These are phyloP conservation scores for Pangasius sanitwongsei DNA, from an alignment of 2,797 vertebrate species.

Conservation along the genomic window DNA sequence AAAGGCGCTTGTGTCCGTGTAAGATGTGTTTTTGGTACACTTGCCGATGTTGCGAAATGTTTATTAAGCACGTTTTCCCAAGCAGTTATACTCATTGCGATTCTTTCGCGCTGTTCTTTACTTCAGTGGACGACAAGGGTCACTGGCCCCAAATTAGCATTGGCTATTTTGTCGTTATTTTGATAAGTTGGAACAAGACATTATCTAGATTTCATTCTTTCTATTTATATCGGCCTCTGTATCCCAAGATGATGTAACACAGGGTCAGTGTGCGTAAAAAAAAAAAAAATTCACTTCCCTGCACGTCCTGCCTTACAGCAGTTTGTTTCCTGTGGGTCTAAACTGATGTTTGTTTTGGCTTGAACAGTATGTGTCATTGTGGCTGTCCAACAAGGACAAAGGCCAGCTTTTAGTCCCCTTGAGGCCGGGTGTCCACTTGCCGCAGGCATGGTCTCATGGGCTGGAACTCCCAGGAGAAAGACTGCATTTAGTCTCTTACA, in stretches of 20 bases:
- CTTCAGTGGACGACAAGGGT: constrained; percentile 4
- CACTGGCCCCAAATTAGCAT: neutral
- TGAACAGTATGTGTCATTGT: constrained; percentile 72
- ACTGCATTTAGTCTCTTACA: constrained; percentile 66
- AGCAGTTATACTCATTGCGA: neutral
- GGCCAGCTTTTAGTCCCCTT: constrained; percentile 70
- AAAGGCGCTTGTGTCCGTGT: constrained; percentile 8
- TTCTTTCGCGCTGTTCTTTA: neutral
- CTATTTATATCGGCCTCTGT: neutral
- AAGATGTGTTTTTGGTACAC: constrained; percentile 3
- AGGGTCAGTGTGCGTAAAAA: constrained; percentile 32
- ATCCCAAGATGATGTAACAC: constrained; percentile 40
- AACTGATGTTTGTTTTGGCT: constrained; percentile 75
- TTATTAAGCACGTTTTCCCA: constrained; percentile 10
- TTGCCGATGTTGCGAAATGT: neutral
- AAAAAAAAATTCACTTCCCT: neutral
- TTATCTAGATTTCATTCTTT: constrained; percentile 9
- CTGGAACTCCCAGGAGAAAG: constrained; percentile 65
- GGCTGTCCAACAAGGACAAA: constrained; percentile 70
- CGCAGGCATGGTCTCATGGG: constrained; percentile 55
- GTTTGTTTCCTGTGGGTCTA: constrained; percentile 66
- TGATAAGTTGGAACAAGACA: constrained; percentile 4
- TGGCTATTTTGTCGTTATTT: constrained; percentile 6
- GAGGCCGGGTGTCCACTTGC: constrained; percentile 60
- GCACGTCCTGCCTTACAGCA: constrained; percentile 35